phyloP scores from a whole-genome alignment of 92 coral and sea anemone genomes.

The Actinostola sp. region DNA sequence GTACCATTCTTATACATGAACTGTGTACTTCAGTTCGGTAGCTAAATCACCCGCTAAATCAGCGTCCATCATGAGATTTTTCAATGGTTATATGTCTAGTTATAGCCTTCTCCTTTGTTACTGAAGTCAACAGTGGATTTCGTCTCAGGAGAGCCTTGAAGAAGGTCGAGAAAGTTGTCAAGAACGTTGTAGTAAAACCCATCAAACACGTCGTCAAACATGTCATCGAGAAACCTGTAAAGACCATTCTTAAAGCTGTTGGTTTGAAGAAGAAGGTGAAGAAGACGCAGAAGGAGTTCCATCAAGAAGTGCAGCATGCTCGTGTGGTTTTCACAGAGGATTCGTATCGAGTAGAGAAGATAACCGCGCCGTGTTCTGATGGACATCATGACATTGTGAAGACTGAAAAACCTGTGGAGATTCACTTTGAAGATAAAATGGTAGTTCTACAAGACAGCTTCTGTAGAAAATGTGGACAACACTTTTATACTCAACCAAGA shows the following conservation, averaged over 20 bases:
- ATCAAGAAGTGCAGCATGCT: conserved; percentile 55
- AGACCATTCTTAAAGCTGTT: conserved; percentile 42
- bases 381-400: conserved; percentile 72
- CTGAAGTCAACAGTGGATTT: conserved; percentile 32
- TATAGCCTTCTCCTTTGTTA: conserved; percentile 5
- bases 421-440: conserved; percentile 60
- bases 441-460: conserved; percentile 56
- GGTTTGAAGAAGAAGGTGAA: conserved; percentile 60
- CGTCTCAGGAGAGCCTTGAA: conserved; percentile 31
- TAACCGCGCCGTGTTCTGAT: conserved; percentile 56
- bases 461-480: conserved; percentile 77
- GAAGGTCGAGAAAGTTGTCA: conserved; percentile 45
- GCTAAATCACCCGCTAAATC: too few relatives aligned
- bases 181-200: conserved; percentile 43
- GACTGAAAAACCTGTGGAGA: conserved; percentile 62
- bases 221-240: conserved; percentile 61
- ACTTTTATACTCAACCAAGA: conserved; percentile 51
- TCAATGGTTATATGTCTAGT: neutral
- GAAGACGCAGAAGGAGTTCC: conserved; percentile 57
- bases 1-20: too few relatives aligned
- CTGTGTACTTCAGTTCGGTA: too few relatives aligned
- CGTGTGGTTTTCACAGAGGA: conserved; percentile 64
- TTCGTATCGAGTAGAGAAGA: conserved; percentile 61
- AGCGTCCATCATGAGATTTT: neutral
- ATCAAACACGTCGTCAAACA: conserved; percentile 54